phyloP scores from a whole-genome alignment of 2,888 invertebrate species.

The Villa cingulata region DNA sequence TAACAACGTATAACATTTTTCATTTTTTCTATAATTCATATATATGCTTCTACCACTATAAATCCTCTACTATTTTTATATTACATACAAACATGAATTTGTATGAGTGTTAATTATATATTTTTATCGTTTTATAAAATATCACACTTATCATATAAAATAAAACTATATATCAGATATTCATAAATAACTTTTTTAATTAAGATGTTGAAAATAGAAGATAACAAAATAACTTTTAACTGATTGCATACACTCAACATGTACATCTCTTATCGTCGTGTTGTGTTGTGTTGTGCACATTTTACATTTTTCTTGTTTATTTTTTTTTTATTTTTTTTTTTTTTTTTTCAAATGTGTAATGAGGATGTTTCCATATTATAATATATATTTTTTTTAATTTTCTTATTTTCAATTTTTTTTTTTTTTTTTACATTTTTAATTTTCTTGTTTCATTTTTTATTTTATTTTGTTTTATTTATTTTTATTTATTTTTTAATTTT shows the following conservation, averaged over 20 bases:
- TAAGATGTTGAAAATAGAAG: constrained; percentile 13
- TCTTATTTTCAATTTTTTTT: neutral
- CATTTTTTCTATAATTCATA: too few species aligned
- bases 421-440: neutral
- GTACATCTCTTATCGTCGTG: neutral
- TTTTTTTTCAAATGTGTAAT: neutral
- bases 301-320: neutral
- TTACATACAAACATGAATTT: too few species aligned
- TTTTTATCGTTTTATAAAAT: too few species aligned
- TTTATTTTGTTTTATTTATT: too few species aligned
- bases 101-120: too few species aligned
- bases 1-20: too few species aligned
- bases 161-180: neutral
- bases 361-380: too few species aligned
- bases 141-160: too few species aligned
- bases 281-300: neutral
- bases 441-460: too few species aligned
- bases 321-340: neutral
- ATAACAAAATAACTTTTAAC: constrained; percentile 12
- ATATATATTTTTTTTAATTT: neutral
- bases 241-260: constrained; percentile 9
- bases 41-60: too few species aligned
- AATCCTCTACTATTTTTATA: too few species aligned
- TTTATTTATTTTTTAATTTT: too few species aligned
- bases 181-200: constrained; percentile 11